Evolutionary conservation across 2,888 invertebrate genomes (phyloP).

Genomic region (Helleia helle): DNA sequence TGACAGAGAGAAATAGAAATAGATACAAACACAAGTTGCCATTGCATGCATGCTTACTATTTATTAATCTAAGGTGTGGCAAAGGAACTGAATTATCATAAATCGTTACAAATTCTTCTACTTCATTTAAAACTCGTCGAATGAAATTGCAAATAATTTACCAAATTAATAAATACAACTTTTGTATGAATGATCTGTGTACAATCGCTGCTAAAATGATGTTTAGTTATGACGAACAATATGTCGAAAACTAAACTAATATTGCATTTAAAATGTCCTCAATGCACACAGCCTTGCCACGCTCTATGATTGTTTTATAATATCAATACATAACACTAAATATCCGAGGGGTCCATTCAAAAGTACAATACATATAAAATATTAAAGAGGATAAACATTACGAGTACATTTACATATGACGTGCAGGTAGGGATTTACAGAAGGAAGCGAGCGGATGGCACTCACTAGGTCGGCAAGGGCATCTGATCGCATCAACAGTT

Average conservation of each 20-base stretch:
- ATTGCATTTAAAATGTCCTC: slow-evolving; percentile 73
- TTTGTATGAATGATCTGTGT: slow-evolving; percentile 62
- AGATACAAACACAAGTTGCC: slow-evolving; percentile 35
- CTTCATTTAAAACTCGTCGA: slow-evolving; percentile 48
- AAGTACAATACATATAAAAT: slow-evolving; percentile 67
- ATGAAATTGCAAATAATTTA: slow-evolving; percentile 40
- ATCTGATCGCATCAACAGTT: slow-evolving; percentile 26
- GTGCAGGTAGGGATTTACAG: slow-evolving; percentile 61
- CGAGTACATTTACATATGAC: slow-evolving; percentile 59
- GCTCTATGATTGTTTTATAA: slow-evolving; percentile 71
- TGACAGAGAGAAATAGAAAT: slow-evolving; percentile 41
- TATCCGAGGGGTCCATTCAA: slow-evolving; percentile 67
- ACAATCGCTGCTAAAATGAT: slow-evolving; percentile 55
- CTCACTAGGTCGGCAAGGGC: slow-evolving; percentile 33
- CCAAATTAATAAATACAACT: slow-evolving; percentile 45
- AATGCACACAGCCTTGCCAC: slow-evolving; percentile 83
- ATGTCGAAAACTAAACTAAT: slow-evolving; percentile 66
- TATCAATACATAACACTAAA: slow-evolving; percentile 67
- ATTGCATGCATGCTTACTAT: slow-evolving; percentile 56
- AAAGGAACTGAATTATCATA: slow-evolving; percentile 66
- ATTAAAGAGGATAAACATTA: slow-evolving; percentile 64
- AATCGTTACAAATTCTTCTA: slow-evolving; percentile 36
- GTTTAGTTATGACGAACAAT: slow-evolving; percentile 55
- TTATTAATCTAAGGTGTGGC: slow-evolving; percentile 72
- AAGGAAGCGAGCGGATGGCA: slow-evolving; percentile 39